Evolutionary conservation across 2,888 invertebrate species (phyloP), one percentile per base, ranked within the genome.

Genomic region (Apodemia hepburni): DNA sequence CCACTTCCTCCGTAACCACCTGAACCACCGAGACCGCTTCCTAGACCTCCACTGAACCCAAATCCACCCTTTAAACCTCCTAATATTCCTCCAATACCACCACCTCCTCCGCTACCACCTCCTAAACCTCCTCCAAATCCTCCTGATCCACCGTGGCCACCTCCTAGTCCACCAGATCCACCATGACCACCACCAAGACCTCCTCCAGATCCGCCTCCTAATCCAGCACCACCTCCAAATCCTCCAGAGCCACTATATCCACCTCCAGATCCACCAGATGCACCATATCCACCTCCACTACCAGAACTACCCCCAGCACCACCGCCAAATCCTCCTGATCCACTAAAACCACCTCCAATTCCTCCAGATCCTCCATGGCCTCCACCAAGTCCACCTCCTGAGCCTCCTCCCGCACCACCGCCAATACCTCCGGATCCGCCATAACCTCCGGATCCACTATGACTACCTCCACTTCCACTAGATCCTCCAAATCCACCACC

Each of bases 261-360:
- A 4, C 69, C 70, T 5, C 69, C 73, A n/a, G 67, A 65, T 45
- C 64, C 66, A 62, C 71, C 64, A 12, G 70, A 67, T 8, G 62
- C 64, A 29, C 68, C 68, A 38, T 61, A 60, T n/a, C 63, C 64
- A 33, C 69, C 67, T 58, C 69, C 62, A 57, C 64, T 70, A 7
- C 84, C 82, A 70, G 87, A 83, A 67, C 83, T 76, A 35, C 82
- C 73, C 0, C 82, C 76, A 45, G 79, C 78, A 1, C 83, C 78
- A 3, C 77, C 75, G 0, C 81, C 82, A 12, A 81, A 77, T 1
- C 82, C 84, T 5, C 77, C 73, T 35, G 61, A 60, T 17, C 68
- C 70, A 7, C 69, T 68, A 42, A 61, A 60, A 15, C 63, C 64
- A 33, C 69, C 66, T 57, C 69, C 63, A 47, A 65, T 69, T 29